Percentiles rank a stretch among this genome's conserved stretches.
phyloP scores from a whole-genome alignment of 2,113 vertebrate genomes.

The Mobula hypostoma region DNA sequence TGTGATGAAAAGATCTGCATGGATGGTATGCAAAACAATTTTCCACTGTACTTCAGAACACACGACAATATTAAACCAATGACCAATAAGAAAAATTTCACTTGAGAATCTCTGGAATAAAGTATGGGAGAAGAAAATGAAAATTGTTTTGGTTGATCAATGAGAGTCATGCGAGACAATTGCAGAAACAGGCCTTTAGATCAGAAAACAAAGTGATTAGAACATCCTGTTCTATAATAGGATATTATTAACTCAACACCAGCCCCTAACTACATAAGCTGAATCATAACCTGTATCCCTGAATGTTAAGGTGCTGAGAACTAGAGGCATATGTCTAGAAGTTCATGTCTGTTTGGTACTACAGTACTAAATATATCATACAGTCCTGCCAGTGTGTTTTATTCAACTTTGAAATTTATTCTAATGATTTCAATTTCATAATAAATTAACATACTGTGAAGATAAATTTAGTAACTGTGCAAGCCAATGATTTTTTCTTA shows the following conservation, averaged over 20 bases:
- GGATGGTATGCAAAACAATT: too few relatives aligned
- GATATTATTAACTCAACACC: not conserved
- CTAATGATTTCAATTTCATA: not conserved
- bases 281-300: not conserved
- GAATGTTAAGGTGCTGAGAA: not conserved
- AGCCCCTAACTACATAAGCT: not conserved
- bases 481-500: too few relatives aligned
- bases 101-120: not conserved
- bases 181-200: not conserved
- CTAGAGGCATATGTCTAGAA: not conserved
- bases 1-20: too few relatives aligned
- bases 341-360: too few relatives aligned
- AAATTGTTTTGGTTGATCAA: not conserved
- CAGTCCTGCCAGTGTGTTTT: too few relatives aligned
- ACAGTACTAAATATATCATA: too few relatives aligned
- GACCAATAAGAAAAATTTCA: not conserved
- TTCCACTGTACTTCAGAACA: too few relatives aligned
- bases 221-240: not conserved
- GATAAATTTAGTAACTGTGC: not conserved
- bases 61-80: too few relatives aligned
- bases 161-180: not conserved
- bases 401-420: too few relatives aligned
- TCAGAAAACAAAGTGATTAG: not conserved
- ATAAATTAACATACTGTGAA: not conserved
- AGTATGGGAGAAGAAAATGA: not conserved